Percentiles rank a stretch among this genome's conserved stretches.
Evolutionary conservation across 2,888 invertebrate species (phyloP).

Genomic region (Cerceris ruficornis): DNA sequence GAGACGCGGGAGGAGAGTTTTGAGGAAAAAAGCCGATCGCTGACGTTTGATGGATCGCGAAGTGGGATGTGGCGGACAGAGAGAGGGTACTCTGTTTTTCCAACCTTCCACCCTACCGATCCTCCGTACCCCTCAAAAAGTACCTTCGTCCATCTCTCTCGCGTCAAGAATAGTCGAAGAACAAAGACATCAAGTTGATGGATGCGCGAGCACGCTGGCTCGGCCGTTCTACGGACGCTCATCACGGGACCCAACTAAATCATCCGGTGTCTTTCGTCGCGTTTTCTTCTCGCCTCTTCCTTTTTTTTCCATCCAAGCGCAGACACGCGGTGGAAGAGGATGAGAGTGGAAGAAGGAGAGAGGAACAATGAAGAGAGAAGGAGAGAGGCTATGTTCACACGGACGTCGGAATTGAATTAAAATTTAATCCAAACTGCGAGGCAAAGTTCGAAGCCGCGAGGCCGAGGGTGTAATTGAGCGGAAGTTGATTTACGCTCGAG

Average conservation of each 20-base stretch:
- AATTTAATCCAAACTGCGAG: too few relatives aligned
- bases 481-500: too few relatives aligned
- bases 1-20: not conserved
- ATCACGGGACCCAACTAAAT: conserved; percentile 25
- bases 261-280: conserved; percentile 32
- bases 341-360: too few relatives aligned
- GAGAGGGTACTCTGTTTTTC: conserved; percentile 67
- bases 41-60: conserved; percentile 80
- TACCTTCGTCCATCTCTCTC: conserved; percentile 35
- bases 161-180: conserved; percentile 70
- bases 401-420: too few relatives aligned
- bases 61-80: conserved; percentile 59
- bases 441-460: too few relatives aligned
- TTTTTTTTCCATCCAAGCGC: too few relatives aligned
- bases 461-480: too few relatives aligned
- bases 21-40: conserved; percentile 69
- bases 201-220: conserved; percentile 37
- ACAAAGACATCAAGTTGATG: conserved; percentile 79
- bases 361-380: too few relatives aligned
- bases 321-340: not conserved
- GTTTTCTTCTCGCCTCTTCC: not conserved
- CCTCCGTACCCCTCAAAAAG: conserved; percentile 12
- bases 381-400: too few relatives aligned
- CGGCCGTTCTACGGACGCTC: conserved; percentile 24
- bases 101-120: conserved; percentile 37